A percentile compares a stretch with the other conserved stretches of the same genome.
Conservation (phyloP, 2,797 vertebrate species). For the Coracias cyanogaster region DNA sequence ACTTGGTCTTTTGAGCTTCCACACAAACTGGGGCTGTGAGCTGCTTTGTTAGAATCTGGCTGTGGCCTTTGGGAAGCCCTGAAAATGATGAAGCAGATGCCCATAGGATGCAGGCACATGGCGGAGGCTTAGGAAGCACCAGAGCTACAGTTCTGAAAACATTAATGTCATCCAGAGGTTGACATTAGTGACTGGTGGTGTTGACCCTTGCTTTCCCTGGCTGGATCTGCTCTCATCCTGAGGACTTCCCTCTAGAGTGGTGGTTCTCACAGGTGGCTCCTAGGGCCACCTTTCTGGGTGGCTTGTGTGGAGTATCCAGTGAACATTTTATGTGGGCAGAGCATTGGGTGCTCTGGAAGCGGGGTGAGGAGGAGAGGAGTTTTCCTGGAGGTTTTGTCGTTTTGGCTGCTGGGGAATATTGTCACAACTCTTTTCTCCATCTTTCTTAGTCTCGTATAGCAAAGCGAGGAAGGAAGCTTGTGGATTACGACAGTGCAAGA, state of each 20-base stretch:
- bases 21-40: not conserved
- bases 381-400: not conserved
- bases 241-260: not conserved
- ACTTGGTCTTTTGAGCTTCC: not conserved
- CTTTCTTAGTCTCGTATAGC: slow-evolving; percentile 88
- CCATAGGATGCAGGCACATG: not conserved
- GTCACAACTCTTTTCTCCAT: not conserved
- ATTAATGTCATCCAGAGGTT: not conserved
- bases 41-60: not conserved
- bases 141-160: not conserved
- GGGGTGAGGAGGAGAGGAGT: not conserved
- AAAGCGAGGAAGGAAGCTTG: slow-evolving; percentile 95
- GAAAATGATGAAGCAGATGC: not conserved
- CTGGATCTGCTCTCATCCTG: not conserved
- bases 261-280: not conserved
- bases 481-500: slow-evolving; percentile 96
- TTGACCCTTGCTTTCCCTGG: not conserved
- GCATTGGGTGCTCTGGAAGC: not conserved
- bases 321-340: not conserved
- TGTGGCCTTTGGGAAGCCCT: not conserved
- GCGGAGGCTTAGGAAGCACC: not conserved
- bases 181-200: not conserved
- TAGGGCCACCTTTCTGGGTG: not conserved
- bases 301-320: not conserved
- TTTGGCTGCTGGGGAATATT: not conserved